Percentiles rank a stretch among this genome's conserved stretches.
Evolutionary conservation across 2,113 vertebrate species (phyloP).

Genomic region (Chamaetylas fuelleborni): DNA sequence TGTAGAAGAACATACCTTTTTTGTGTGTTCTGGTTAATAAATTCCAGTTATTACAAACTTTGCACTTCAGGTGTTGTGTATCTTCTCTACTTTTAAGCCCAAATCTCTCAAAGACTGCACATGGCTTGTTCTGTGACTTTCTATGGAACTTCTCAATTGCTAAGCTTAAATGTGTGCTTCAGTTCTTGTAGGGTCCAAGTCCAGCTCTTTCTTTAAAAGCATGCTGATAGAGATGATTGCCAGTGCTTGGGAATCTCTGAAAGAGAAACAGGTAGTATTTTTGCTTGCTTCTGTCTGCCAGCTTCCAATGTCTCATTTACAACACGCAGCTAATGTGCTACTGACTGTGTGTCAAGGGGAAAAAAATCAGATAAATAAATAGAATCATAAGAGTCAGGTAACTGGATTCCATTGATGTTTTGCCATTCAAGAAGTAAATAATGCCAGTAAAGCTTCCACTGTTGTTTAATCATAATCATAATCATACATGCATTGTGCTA

Average conservation of each 20-base stretch:
- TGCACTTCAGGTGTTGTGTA: background rate
- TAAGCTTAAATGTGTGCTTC: background rate
- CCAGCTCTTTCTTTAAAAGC: background rate
- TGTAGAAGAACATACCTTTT: background rate
- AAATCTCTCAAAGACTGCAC: background rate
- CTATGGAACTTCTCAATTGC: background rate
- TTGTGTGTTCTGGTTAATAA: background rate
- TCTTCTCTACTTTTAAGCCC: background rate
- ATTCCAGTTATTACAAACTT: background rate
- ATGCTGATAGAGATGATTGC: background rate
- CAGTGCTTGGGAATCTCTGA: background rate
- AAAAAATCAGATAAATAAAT: background rate
- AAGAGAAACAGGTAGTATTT: background rate
- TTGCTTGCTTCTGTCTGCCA: background rate
- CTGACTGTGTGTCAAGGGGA: background rate
- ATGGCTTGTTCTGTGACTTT: background rate
- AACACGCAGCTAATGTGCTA: background rate
- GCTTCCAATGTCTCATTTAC: background rate
- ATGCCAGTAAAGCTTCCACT: background rate
- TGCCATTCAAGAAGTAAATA: background rate
- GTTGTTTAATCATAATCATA: background rate
- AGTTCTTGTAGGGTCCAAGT: background rate
- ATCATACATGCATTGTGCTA: accelerated
- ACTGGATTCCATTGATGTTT: background rate
- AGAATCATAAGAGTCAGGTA: background rate